These are phyloP conservation scores for Chaetophractus vellerosus DNA, from an alignment of 2,797 vertebrate species.

Conservation along the genomic window DNA sequence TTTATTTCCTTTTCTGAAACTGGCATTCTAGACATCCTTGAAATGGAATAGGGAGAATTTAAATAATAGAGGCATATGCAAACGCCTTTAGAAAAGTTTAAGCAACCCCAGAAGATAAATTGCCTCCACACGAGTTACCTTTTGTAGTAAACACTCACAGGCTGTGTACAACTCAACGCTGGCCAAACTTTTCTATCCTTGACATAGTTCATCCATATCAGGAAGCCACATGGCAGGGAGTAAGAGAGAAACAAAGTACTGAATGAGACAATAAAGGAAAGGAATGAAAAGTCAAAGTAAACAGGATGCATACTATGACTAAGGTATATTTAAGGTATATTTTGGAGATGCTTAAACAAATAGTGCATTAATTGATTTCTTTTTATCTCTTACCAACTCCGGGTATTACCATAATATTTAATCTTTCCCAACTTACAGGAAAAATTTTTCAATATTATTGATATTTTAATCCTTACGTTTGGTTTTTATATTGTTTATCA, in stretches of 20 bases:
- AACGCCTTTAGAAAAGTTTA: not conserved
- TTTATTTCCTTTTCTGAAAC: not conserved
- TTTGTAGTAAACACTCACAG: not conserved
- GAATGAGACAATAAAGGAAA: not conserved
- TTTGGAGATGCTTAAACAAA: not conserved
- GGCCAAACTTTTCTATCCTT: not conserved
- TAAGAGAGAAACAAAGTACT: not conserved
- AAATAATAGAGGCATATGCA: not conserved
- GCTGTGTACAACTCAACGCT: rapidly evolving
- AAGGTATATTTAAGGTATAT: not conserved
- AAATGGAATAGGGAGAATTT: not conserved
- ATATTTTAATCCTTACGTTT: not conserved
- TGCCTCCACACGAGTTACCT: not conserved
- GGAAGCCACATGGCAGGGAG: not conserved
- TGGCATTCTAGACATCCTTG: not conserved
- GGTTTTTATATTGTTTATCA: not conserved
- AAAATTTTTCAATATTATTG: not conserved
- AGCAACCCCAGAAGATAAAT: not conserved
- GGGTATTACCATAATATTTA: not conserved
- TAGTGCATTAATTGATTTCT: not conserved
- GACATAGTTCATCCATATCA: no score
- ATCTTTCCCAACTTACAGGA: not conserved
- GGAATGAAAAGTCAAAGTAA: not conserved
- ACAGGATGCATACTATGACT: not conserved
- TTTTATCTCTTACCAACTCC: not conserved